Conservation (phyloP, 2,888 invertebrate genomes). For the Saturnia japonica region DNA sequence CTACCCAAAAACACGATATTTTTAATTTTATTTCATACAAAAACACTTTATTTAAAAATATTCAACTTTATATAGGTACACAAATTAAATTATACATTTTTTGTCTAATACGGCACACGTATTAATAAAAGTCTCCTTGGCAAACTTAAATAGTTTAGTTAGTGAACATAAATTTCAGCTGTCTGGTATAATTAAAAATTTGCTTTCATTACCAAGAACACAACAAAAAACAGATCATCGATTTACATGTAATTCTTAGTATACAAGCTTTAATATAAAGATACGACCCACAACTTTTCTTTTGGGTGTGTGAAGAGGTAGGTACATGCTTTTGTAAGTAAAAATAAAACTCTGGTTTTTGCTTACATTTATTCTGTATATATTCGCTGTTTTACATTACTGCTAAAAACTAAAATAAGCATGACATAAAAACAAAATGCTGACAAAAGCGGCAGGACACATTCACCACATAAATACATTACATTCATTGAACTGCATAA, state of each 20-base stretch:
- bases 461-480: conserved; percentile 6
- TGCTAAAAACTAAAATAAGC: conserved; percentile 56
- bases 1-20: background rate
- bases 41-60: too few species aligned
- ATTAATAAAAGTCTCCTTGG: too few species aligned
- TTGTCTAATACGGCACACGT: too few species aligned
- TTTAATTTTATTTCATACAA: too few species aligned
- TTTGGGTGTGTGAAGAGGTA: background rate
- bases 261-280: background rate
- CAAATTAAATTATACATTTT: too few species aligned
- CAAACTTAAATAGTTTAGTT: too few species aligned
- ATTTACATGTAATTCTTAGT: too few species aligned
- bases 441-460: conserved; percentile 19
- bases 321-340: conserved; percentile 8
- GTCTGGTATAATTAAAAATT: too few species aligned
- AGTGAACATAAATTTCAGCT: too few species aligned
- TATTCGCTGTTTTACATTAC: conserved; percentile 57
- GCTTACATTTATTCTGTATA: conserved; percentile 61
- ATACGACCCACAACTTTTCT: background rate
- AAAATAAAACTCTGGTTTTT: conserved; percentile 32
- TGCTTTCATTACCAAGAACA: too few species aligned
- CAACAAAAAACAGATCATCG: too few species aligned
- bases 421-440: conserved; percentile 40
- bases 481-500: conserved; percentile 15
- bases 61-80: too few species aligned